Evolutionary conservation across 2,888 invertebrate genomes (phyloP).

Genomic region (Parnassius mnemosyne): DNA sequence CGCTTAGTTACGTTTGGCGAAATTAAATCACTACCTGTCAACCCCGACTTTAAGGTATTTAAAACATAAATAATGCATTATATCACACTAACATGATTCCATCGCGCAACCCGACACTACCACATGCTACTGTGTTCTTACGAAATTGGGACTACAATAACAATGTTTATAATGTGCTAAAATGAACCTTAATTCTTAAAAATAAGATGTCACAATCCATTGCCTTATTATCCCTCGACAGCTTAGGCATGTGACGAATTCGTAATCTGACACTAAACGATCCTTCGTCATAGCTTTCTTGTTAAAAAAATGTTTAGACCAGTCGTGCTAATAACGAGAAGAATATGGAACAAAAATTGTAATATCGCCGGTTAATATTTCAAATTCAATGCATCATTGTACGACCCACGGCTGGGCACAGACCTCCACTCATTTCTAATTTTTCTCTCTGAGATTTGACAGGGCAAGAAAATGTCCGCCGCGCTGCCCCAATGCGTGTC

Average conservation of each 20-base stretch:
- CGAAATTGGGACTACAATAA: conserved; percentile 47
- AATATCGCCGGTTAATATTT: conserved; percentile 16
- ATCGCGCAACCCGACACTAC: conserved; percentile 52
- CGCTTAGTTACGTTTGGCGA: not conserved
- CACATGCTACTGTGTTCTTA: conserved; percentile 55
- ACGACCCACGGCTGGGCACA: no score
- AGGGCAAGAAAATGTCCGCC: no score
- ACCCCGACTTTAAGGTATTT: conserved; percentile 33
- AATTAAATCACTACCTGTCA: conserved; percentile 30
- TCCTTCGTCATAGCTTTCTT: conserved; percentile 57
- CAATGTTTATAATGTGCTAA: conserved; percentile 23
- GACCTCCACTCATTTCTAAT: no score
- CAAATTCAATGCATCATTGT: not conserved
- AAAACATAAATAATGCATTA: conserved; percentile 39
- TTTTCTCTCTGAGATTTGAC: no score
- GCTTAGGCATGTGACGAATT: conserved; percentile 56
- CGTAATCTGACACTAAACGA: conserved; percentile 59
- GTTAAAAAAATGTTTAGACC: conserved; percentile 40
- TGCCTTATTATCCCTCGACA: conserved; percentile 20
- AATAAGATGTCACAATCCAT: conserved; percentile 36
- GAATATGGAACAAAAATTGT: conserved; percentile 10
- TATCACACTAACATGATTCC: conserved; percentile 41
- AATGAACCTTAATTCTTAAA: conserved; percentile 30
- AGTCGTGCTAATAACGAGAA: conserved; percentile 20
- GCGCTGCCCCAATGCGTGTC: no score